Base-by-base conservation (phyloP, 2,888 invertebrate species). In the Diogma glabrata region DNA sequence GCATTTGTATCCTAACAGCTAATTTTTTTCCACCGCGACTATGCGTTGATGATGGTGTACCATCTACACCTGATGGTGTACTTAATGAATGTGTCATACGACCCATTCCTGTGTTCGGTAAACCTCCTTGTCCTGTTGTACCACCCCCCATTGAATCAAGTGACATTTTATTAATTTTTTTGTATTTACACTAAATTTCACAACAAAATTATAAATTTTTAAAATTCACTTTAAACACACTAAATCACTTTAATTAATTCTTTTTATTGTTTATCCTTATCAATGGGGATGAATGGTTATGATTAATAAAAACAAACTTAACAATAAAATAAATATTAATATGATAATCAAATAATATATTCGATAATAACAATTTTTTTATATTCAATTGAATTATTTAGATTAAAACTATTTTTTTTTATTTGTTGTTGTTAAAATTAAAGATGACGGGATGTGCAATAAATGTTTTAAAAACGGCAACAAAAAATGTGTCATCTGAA, bases 21-120 rank as follows among this genome's bases (percentile, higher is more conserved):
- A 91, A 76, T 82, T 91, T 90, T 72, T 91, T 91, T 65, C 90
- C 90, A 64, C 87, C 87, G 62, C 86, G 87, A 59, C 88, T 86
- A 58, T 85, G 76, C 50, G 87, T 85, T 57, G 87, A 86, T 55
- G 84, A 76, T 56, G 74, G 72, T 50, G 69, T 66, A 16, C 69
- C 70, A 72, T 88, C 88, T 62, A 87, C 87, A 57, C 87, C 87
- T 52, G 86, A 86, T 56, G 87, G 87, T 60, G 87, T 87, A 63
- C 87, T 87, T 66, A 85, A 77, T 60, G 87, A 87, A 69, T 88
- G 87, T 68, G 85, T 86, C 86, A 87, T 86, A 57, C 82, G 79
- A 59, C 80, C 78, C 46, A 49, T 28, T 40, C 49, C 66, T 64
- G 64, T 53, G 62, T 63, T 56, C 56, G 67, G n/a, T 19, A 45